Evolutionary conservation across 2,797 vertebrate genomes (phyloP).

Genomic region (Phaenicophaeus curvirostris): DNA sequence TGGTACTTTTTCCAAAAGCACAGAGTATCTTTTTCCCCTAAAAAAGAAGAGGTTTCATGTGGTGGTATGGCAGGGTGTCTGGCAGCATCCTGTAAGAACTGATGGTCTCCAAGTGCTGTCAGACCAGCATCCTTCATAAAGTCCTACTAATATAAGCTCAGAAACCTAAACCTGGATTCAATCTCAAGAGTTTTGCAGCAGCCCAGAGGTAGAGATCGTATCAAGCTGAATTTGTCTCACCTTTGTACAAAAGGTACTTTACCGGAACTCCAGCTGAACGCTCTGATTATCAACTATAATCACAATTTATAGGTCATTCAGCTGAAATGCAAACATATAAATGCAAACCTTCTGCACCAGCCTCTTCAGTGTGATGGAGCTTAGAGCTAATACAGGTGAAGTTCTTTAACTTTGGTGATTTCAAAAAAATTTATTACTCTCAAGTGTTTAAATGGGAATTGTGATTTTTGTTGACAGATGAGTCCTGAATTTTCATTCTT

Average conservation of each 20-base stretch:
- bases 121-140: background rate
- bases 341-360: background rate
- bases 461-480: background rate
- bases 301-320: background rate
- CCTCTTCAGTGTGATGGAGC: background rate
- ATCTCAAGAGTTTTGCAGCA: background rate
- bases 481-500: background rate
- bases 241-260: background rate
- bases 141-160: fast-evolving
- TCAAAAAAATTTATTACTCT: background rate
- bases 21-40: background rate
- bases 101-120: background rate
- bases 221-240: background rate
- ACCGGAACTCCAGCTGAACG: background rate
- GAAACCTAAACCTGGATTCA: background rate
- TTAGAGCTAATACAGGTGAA: background rate
- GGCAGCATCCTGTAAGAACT: background rate
- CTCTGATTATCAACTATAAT: background rate
- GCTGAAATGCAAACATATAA: background rate
- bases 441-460: background rate
- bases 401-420: background rate
- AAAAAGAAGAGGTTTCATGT: background rate
- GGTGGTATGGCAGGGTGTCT: background rate
- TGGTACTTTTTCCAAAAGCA: background rate
- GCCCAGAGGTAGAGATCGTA: background rate